Percentiles rank a stretch among this genome's conserved stretches.
Evolutionary conservation across 2,113 vertebrate genomes (phyloP).

Genomic region (Seriola rivoliana): DNA sequence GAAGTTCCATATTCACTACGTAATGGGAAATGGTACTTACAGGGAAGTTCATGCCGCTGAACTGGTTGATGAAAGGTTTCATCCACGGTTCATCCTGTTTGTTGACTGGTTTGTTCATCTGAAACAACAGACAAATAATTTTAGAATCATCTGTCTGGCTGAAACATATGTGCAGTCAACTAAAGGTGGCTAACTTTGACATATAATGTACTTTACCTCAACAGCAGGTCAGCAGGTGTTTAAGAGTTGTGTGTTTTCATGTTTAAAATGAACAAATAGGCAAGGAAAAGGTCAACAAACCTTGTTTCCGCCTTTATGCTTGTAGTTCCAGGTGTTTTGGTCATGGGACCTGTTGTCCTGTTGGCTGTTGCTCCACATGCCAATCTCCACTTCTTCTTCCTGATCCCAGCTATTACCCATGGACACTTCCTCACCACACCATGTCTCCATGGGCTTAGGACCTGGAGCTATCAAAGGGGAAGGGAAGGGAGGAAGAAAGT

Average conservation of each 20-base stretch:
- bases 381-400: constrained; percentile 96
- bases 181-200: no score
- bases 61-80: constrained; percentile 96
- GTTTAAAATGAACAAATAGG: not conserved
- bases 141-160: not conserved
- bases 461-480: constrained; percentile 70
- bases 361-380: constrained; percentile 97
- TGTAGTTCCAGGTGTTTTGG: constrained; percentile 93
- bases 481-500: not conserved
- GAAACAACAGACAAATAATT: constrained; percentile 53
- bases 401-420: constrained; percentile 94
- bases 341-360: constrained; percentile 87
- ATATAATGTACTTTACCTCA: no score
- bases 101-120: constrained; percentile 94
- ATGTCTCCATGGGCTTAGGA: constrained; percentile 95
- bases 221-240: not conserved
- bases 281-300: constrained; percentile 75
- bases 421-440: constrained; percentile 91
- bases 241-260: not conserved
- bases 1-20: not conserved
- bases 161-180: not conserved
- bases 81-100: constrained; percentile 97
- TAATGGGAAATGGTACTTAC: constrained; percentile 83
- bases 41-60: constrained; percentile 93
- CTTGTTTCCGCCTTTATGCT: constrained; percentile 94